phyloP scores from a whole-genome alignment of 2,797 vertebrate species.

The Hoplostethus mediterraneus region DNA sequence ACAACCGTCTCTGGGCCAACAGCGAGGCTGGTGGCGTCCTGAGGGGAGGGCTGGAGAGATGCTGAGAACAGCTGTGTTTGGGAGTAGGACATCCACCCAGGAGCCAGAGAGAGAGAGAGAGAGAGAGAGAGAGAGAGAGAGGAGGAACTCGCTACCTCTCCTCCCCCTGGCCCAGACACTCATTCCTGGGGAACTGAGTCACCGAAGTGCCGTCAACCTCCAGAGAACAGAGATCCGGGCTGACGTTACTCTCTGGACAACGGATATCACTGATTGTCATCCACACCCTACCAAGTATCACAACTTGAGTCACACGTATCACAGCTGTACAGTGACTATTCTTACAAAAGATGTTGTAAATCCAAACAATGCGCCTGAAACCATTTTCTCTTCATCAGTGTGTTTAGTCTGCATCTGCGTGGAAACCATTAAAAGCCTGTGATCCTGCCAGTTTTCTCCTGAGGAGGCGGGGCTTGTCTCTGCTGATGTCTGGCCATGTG shows the following conservation, averaged over 20 bases:
- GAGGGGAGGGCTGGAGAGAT: slow-evolving; percentile 50
- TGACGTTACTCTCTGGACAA: slow-evolving; percentile 43
- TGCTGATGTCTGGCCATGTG: neutral
- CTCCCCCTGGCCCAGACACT: slow-evolving; percentile 17
- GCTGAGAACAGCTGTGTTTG: slow-evolving; percentile 66
- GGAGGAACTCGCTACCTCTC: slow-evolving; percentile 34
- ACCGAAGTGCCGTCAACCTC: slow-evolving; percentile 21
- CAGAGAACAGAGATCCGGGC: slow-evolving; percentile 22
- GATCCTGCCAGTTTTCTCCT: slow-evolving; percentile 4
- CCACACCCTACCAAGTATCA: slow-evolving; percentile 19
- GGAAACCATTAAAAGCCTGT: slow-evolving; percentile 4
- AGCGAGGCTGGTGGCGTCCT: slow-evolving; percentile 55
- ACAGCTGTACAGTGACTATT: too few species aligned
- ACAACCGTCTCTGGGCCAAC: slow-evolving; percentile 77
- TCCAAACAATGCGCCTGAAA: neutral
- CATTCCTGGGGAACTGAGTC: slow-evolving; percentile 36
- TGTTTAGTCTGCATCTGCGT: neutral
- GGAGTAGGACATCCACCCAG: slow-evolving; percentile 54
- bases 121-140: neutral
- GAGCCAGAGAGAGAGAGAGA: slow-evolving; percentile 26
- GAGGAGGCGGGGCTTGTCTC: neutral
- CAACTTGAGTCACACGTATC: too few species aligned
- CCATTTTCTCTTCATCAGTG: neutral
- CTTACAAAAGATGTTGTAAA: neutral
- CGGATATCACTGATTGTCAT: slow-evolving; percentile 31